Conservation (phyloP, 1,140 invertebrate genomes). For the Pseudobourletiella spinata region DNA sequence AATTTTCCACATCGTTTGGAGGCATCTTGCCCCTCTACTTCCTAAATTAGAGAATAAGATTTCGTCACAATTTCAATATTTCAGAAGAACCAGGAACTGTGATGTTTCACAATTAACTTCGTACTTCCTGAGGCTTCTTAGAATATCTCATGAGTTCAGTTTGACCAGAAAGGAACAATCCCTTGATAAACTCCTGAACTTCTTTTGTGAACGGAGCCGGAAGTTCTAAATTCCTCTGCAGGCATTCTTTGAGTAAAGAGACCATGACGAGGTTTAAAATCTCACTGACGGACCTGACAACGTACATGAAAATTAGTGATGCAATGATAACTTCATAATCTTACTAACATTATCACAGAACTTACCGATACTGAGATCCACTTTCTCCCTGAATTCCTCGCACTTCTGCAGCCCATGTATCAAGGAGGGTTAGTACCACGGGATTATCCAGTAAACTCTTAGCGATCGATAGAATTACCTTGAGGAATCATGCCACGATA, state of each 20-base stretch:
- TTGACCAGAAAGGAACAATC: slow-evolving; percentile 81
- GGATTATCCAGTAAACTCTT: slow-evolving; percentile 77
- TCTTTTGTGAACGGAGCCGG: slow-evolving; percentile 84
- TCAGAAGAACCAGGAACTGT: neutral
- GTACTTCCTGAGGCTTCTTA: slow-evolving; percentile 14
- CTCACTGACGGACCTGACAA: slow-evolving; percentile 87
- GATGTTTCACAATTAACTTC: neutral
- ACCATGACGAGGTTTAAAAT: slow-evolving; percentile 88
- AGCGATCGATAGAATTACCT: slow-evolving; percentile 66
- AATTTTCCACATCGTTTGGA: slow-evolving; percentile 45
- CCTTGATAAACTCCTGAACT: slow-evolving; percentile 82
- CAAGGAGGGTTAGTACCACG: slow-evolving; percentile 63
- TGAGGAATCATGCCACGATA: slow-evolving; percentile 31
- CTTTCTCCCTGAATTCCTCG: slow-evolving; percentile 25
- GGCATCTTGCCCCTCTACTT: neutral
- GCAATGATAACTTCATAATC: slow-evolving; percentile 39
- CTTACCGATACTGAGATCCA: slow-evolving; percentile 20
- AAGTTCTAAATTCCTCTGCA: slow-evolving; percentile 83
- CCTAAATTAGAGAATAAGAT: slow-evolving; percentile 1
- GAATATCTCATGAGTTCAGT: slow-evolving; percentile 61
- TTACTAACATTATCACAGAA: no score
- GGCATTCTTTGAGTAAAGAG: slow-evolving; percentile 76
- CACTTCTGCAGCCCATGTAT: slow-evolving; percentile 65
- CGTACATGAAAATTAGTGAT: slow-evolving; percentile 57
- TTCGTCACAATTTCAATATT: neutral